Evolutionary conservation across 2,113 vertebrate genomes (phyloP).

Genomic region (Myanophis thanlyinensis): DNA sequence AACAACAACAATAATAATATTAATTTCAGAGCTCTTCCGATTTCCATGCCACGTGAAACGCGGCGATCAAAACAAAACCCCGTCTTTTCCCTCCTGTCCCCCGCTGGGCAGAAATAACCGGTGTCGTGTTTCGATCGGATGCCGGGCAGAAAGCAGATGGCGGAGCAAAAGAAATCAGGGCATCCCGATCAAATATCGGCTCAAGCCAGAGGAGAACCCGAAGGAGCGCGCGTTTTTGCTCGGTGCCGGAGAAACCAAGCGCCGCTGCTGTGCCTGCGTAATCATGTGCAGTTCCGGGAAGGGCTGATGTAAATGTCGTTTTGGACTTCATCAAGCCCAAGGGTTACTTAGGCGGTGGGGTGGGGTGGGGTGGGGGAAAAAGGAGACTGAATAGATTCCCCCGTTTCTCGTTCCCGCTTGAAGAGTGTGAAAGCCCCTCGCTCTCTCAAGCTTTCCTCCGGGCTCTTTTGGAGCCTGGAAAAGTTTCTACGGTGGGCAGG

Average conservation of each 20-base stretch:
- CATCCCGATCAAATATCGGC: background rate
- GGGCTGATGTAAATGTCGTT: background rate
- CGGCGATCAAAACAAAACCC: background rate
- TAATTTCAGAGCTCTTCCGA: background rate
- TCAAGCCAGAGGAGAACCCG: background rate
- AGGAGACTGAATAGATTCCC: too few species aligned
- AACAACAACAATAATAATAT: too few species aligned
- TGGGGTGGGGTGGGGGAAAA: too few species aligned
- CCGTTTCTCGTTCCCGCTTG: background rate
- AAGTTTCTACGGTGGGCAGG: background rate
- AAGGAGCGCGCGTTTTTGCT: background rate
- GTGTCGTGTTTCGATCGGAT: background rate
- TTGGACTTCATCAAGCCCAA: background rate
- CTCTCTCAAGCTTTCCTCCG: background rate
- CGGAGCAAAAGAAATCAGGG: background rate
- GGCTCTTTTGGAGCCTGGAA: background rate
- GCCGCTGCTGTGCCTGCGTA: background rate
- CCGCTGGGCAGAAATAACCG: background rate
- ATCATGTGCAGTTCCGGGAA: background rate
- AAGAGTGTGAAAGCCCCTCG: accelerated
- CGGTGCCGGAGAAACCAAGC: background rate
- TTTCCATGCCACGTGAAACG: background rate
- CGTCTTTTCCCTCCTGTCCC: too few species aligned
- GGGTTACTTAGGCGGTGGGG: background rate
- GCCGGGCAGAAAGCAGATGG: background rate